These are phyloP conservation scores for Tenthredo livida DNA, from an alignment of 2,888 invertebrate species.

Conservation along the genomic window DNA sequence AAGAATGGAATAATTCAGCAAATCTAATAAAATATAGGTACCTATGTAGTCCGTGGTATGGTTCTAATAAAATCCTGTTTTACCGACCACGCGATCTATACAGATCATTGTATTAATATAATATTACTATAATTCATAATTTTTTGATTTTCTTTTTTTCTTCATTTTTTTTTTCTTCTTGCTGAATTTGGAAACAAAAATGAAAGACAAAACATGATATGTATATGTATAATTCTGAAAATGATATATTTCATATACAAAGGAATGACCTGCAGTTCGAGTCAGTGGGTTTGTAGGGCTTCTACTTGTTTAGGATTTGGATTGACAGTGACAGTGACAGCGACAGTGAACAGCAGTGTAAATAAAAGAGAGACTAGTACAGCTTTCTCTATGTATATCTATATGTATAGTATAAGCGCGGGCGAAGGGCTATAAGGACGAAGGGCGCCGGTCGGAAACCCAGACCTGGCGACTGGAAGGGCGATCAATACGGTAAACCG, in stretches of 20 bases:
- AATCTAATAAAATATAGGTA: too few relatives aligned
- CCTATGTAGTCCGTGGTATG: neutral
- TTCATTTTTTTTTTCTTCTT: neutral
- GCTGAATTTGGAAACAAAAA: neutral
- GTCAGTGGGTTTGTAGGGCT: conserved; percentile 19
- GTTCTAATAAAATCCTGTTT: neutral
- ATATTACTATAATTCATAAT: too few relatives aligned
- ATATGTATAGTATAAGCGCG: neutral
- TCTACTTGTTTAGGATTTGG: conserved; percentile 13
- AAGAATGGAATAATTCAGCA: neutral
- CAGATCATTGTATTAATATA: neutral
- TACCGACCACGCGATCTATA: conserved; percentile 1
- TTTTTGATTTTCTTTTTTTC: neutral
- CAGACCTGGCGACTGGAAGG: conserved; percentile 44
- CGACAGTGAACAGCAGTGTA: neutral
- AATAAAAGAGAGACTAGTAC: too few relatives aligned
- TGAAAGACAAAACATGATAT: neutral
- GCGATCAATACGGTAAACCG: conserved; percentile 50
- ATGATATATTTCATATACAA: neutral
- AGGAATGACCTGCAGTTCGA: neutral
- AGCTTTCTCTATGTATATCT: too few relatives aligned
- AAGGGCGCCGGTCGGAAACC: conserved; percentile 40
- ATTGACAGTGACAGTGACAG: neutral
- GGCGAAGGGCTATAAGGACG: conserved; percentile 24
- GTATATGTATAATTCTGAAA: neutral